These are phyloP conservation scores for Microcaecilia unicolor DNA, from an alignment of 2,797 vertebrate species.

Conservation along the genomic window DNA sequence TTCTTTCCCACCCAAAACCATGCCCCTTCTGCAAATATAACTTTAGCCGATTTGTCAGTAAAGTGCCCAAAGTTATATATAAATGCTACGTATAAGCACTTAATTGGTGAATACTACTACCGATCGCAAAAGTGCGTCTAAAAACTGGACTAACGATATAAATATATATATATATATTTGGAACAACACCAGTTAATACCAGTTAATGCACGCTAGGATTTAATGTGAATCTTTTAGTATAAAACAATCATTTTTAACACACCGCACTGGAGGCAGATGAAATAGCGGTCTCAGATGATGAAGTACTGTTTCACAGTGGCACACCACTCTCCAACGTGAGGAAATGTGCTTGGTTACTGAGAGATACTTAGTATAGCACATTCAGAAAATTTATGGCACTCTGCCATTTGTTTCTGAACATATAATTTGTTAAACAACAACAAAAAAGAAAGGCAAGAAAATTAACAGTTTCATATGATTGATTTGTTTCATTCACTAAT, in stretches of 20 bases:
- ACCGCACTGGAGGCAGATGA: slow-evolving; percentile 21
- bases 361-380: slow-evolving; percentile 14
- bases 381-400: slow-evolving; percentile 7
- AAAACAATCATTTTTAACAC: slow-evolving; percentile 25
- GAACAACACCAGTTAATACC: too few relatives aligned
- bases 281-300: slow-evolving; percentile 18
- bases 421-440: slow-evolving; percentile 14
- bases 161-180: too few relatives aligned
- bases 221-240: slow-evolving; percentile 16
- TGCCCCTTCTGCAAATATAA: too few relatives aligned
- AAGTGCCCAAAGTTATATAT: too few relatives aligned
- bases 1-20: too few relatives aligned
- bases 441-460: slow-evolving; percentile 30
- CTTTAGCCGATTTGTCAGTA: too few relatives aligned
- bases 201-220: slow-evolving; percentile 12
- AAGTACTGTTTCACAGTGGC: slow-evolving; percentile 15
- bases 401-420: slow-evolving; percentile 15
- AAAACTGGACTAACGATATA: too few relatives aligned
- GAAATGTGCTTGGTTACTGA: slow-evolving; percentile 32
- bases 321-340: slow-evolving; percentile 16
- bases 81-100: too few relatives aligned
- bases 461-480: slow-evolving; percentile 33
- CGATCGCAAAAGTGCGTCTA: too few relatives aligned
- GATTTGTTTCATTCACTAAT: slow-evolving; percentile 33
- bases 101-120: too few relatives aligned